phyloP scores from a whole-genome alignment of 37 sponge, comb jelly and placozoan genomes.

The Lycopodina hypogea region DNA sequence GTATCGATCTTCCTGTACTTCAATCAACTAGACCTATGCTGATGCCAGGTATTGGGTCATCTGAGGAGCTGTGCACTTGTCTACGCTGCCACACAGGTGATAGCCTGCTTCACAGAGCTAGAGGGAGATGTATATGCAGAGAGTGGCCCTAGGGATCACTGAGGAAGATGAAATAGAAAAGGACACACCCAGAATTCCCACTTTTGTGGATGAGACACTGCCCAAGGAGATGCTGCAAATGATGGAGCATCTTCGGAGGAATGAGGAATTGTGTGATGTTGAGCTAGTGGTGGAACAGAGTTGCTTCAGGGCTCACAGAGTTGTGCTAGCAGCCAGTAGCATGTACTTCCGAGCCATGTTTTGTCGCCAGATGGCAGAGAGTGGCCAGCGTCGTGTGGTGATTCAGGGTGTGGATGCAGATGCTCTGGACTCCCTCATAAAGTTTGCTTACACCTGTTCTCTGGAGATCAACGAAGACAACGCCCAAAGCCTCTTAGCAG shows the following conservation, averaged over 20 bases:
- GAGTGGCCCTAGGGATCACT: not conserved
- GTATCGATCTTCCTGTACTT: no score
- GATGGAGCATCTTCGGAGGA: conserved; percentile 78
- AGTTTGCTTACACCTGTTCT: conserved; percentile 78
- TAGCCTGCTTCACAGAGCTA: no score
- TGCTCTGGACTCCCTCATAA: conserved; percentile 70
- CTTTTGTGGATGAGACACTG: conserved; percentile 61
- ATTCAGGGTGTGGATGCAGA: conserved; percentile 79
- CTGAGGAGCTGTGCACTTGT: no score
- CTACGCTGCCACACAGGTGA: no score
- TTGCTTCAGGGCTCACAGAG: conserved; percentile 72
- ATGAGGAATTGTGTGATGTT: conserved; percentile 82
- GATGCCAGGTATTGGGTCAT: no score
- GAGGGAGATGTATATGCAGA: conserved; percentile 2
- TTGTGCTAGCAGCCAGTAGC: conserved; percentile 80
- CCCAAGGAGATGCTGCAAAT: conserved; percentile 74
- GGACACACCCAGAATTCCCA: conserved; percentile 22
- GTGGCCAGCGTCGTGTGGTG: conserved; percentile 70
- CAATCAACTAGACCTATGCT: no score
- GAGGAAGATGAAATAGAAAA: conserved; percentile 7
- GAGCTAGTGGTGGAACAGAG: conserved; percentile 67
- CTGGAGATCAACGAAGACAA: conserved; percentile 78
- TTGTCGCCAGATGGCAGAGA: conserved; percentile 84
- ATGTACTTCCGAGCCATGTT: conserved; percentile 90
- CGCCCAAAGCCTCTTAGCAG: conserved; percentile 73